Conservation (phyloP, 2,888 invertebrate species). For the Scaptomyza parva region DNA sequence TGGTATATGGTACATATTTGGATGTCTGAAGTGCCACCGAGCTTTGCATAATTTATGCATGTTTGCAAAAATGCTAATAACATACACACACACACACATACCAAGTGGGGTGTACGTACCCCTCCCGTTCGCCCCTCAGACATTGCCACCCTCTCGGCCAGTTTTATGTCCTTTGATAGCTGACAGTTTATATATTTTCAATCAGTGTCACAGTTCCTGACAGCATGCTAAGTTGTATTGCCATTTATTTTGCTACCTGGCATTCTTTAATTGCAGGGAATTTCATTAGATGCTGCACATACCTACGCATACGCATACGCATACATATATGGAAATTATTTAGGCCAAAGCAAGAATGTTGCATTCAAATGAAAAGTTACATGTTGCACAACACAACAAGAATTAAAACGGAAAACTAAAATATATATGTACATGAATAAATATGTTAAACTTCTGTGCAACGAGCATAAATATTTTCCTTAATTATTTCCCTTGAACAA, state of each 20-base stretch:
- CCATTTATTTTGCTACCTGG: conserved; percentile 20
- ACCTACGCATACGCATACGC: too few relatives aligned
- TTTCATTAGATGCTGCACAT: conserved; percentile 45
- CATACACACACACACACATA: conserved; percentile 45
- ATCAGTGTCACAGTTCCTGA: conserved; percentile 70
- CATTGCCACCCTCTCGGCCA: not conserved
- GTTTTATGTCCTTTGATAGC: conserved; percentile 9
- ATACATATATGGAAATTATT: conserved; percentile 14
- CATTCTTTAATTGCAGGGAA: conserved; percentile 37
- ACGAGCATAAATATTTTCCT: conserved; percentile 56
- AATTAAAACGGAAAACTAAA: not conserved
- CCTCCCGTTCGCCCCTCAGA: too few relatives aligned
- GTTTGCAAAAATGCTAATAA: conserved; percentile 68
- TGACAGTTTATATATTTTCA: conserved; percentile 71
- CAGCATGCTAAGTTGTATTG: conserved; percentile 64
- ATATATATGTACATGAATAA: too few relatives aligned
- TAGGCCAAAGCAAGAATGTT: conserved; percentile 13
- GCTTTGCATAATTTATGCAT: conserved; percentile 70
- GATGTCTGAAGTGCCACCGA: conserved; percentile 27
- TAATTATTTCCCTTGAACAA: conserved; percentile 56
- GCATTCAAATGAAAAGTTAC: conserved; percentile 1
- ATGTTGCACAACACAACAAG: conserved; percentile 3
- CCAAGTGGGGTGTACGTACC: too few relatives aligned
- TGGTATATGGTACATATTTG: conserved; percentile 27
- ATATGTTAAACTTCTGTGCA: conserved; percentile 9